Base-by-base conservation (phyloP, 2,888 invertebrate species). In the Drosophila lutescens region DNA sequence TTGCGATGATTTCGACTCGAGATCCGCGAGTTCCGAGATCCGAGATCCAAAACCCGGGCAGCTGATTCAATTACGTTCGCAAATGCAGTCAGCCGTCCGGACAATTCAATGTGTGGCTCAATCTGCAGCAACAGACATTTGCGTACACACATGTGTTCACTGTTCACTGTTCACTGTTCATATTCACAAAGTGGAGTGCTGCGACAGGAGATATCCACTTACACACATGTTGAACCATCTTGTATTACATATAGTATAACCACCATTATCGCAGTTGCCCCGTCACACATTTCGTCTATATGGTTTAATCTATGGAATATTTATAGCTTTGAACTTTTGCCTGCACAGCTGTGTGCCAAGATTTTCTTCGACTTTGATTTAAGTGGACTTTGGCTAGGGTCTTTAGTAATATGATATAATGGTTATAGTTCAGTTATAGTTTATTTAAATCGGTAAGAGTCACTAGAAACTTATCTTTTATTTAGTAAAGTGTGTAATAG, bases 41-140 rank as follows among this genome's bases (percentile, higher is more conserved):
- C 65, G 32, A 60, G 59, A 34, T 41, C 34, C 41, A 12, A 20
- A 12, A 43, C 20, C 51, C 32, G 17, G 61, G 61, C 46, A 67
- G 47, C 43, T 68, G 69, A 70, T 70, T 70, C 70, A 69, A 70
- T 70, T 70, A 68, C 43, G 15, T 44, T 51, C 10, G 59, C 41
- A 54, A 70, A 53, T 69, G 68, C 65, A 67, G 55, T 67, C 65
- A 67, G 66, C 66, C 65, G 66, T 65, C 54, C 49, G 38, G 36
- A 54, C 66, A 65, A 55, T 67, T 63, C 46, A 63, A 63, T 47
- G 66, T 66, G 65, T 66, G 65, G 53, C 53, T 63, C 65, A 66
- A 66, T 66, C 63, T 65, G 44, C 12, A 8, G 30, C 30, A 30
- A 17, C 38, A 26, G 41, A 13, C 59, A 56, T 56, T 46, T 46